Conservation (phyloP, 2,113 vertebrate species). For the Chaetodon trifascialis region DNA sequence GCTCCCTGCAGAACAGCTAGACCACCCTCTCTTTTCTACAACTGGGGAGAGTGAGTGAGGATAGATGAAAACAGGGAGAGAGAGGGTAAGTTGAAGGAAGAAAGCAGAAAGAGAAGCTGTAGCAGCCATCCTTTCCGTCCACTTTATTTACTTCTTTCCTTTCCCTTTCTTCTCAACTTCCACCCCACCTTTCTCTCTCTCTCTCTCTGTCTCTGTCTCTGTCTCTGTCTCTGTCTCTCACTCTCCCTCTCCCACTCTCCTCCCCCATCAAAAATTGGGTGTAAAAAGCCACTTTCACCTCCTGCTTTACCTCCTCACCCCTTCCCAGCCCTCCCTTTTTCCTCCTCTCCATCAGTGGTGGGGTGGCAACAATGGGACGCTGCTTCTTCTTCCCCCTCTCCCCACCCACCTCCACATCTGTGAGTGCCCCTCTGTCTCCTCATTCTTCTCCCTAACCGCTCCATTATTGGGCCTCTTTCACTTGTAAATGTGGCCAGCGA, state of each 20-base stretch:
- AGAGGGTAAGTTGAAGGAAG: neutral
- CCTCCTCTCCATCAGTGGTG: conserved; percentile 46
- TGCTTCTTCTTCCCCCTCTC: conserved; percentile 71
- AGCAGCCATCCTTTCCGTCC: neutral
- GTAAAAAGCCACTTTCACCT: conserved; percentile 71
- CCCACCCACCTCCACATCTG: conserved; percentile 93
- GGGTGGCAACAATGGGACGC: conserved; percentile 78
- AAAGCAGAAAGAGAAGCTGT: neutral
- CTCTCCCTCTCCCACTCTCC: conserved; percentile 47
- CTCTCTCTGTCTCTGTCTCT: too few species aligned
- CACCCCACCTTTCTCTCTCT: neutral
- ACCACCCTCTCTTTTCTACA: conserved; percentile 69
- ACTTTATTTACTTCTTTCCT: neutral
- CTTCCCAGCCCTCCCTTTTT: conserved; percentile 85
- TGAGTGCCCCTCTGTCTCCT: conserved; percentile 94
- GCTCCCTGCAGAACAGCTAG: conserved; percentile 89
- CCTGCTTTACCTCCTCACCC: conserved; percentile 61
- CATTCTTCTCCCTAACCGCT: conserved; percentile 96
- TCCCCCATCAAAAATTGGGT: conserved; percentile 87
- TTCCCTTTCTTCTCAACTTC: neutral
- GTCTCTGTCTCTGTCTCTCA: too few species aligned
- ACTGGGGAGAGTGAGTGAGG: neutral
- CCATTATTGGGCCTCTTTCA: conserved; percentile 95
- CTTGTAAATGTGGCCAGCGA: conserved; percentile 91
- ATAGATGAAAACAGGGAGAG: neutral